Conservation (phyloP, 2,888 invertebrate species). For the Lasius fuliginosus region DNA sequence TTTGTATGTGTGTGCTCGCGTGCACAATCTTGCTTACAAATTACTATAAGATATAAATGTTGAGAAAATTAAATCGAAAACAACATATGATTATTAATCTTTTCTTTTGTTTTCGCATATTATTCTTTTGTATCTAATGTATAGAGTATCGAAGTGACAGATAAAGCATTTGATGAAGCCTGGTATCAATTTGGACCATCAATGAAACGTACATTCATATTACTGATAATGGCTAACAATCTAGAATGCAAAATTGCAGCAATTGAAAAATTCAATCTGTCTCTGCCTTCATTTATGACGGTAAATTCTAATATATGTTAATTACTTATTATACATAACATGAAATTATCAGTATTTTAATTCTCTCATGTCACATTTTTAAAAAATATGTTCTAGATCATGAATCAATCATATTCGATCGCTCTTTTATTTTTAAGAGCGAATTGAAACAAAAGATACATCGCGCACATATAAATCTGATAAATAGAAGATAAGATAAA, state of each 20-base stretch:
- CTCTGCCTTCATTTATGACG: conserved; percentile 50
- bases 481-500: neutral
- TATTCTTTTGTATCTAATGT: neutral
- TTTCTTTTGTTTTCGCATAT: neutral
- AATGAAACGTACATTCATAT: conserved; percentile 20
- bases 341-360: conserved; percentile 11
- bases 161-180: conserved; percentile 30
- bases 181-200: conserved; percentile 27
- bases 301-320: conserved; percentile 3
- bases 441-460: conserved; percentile 12
- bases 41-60: neutral
- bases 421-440: conserved; percentile 68
- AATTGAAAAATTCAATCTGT: conserved; percentile 31
- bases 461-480: neutral
- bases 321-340: neutral
- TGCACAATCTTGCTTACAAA: no score
- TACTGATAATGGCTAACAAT: conserved; percentile 34
- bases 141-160: conserved; percentile 41
- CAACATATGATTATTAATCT: neutral
- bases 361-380: neutral
- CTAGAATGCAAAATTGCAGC: conserved; percentile 36
- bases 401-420: conserved; percentile 75
- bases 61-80: neutral
- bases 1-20: neutral
- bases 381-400: conserved; percentile 68